Evolutionary conservation across 2,113 vertebrate species (phyloP).

Genomic region (Clarias magur): DNA sequence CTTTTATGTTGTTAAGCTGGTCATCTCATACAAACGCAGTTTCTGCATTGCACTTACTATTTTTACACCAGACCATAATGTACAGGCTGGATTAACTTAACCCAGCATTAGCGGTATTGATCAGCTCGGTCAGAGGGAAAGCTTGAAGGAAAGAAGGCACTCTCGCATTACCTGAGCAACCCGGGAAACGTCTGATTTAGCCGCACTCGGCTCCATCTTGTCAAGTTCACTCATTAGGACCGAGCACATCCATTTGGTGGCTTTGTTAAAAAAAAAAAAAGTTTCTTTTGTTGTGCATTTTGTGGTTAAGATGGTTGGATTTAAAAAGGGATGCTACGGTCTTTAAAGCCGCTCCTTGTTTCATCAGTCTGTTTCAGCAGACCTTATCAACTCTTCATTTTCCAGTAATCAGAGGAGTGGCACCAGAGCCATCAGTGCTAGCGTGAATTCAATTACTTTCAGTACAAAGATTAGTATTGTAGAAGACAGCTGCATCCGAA

Average conservation of each 20-base stretch:
- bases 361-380: slow-evolving; percentile 1
- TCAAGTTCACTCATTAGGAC: neutral
- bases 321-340: slow-evolving; percentile 2
- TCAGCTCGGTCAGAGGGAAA: slow-evolving; percentile 30
- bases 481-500: neutral
- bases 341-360: slow-evolving; percentile 21
- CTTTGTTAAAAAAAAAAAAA: neutral
- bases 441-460: slow-evolving; percentile 23
- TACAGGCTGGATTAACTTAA: slow-evolving; percentile 49
- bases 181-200: slow-evolving; percentile 29
- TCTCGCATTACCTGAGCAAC: slow-evolving; percentile 33
- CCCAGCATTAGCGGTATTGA: slow-evolving; percentile 54
- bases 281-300: slow-evolving; percentile 27
- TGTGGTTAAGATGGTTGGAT: slow-evolving; percentile 8
- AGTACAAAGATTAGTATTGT: slow-evolving; percentile 6
- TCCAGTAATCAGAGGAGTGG: slow-evolving; percentile 34
- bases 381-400: slow-evolving; percentile 22
- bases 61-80: slow-evolving; percentile 41
- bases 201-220: neutral
- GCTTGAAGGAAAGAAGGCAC: slow-evolving; percentile 22
- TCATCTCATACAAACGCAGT: neutral
- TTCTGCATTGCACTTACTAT: slow-evolving; percentile 20
- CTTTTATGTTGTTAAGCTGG: neutral
- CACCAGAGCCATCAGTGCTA: slow-evolving; percentile 10
- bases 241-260: neutral